A percentile compares a stretch with the other conserved stretches of the same genome.
phyloP scores from a whole-genome alignment of 2,888 invertebrate genomes.

The Antheraea assamensis region DNA sequence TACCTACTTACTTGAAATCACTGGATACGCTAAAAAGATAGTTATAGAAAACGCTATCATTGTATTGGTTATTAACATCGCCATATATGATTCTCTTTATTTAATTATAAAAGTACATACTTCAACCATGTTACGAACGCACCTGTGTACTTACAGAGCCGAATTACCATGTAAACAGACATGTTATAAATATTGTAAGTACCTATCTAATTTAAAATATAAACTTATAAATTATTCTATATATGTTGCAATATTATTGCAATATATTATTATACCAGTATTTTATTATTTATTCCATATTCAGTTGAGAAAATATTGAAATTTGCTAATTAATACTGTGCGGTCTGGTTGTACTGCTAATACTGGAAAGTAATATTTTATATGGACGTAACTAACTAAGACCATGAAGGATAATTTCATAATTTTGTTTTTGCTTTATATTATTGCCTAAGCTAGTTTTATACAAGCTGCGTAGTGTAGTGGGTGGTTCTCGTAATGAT shows the following conservation, averaged over 20 bases:
- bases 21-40: background rate
- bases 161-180: constrained; percentile 11
- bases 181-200: background rate
- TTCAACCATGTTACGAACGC: constrained; percentile 1
- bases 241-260: too few relatives aligned
- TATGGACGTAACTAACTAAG: too few relatives aligned
- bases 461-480: background rate
- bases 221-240: background rate
- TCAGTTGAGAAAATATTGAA: background rate
- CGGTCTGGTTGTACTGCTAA: too few relatives aligned
- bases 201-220: background rate
- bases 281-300: background rate
- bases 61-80: background rate
- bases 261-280: too few relatives aligned
- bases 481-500: background rate
- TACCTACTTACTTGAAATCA: background rate
- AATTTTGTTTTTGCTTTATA: too few relatives aligned
- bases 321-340: too few relatives aligned
- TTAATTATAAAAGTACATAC: background rate
- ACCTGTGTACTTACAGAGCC: constrained; percentile 18
- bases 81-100: background rate
- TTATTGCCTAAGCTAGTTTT: too few relatives aligned
- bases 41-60: background rate
- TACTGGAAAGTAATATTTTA: too few relatives aligned
- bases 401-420: too few relatives aligned